Evolutionary conservation across 1,140 invertebrate species (phyloP).

Genomic region (Delia radicum): DNA sequence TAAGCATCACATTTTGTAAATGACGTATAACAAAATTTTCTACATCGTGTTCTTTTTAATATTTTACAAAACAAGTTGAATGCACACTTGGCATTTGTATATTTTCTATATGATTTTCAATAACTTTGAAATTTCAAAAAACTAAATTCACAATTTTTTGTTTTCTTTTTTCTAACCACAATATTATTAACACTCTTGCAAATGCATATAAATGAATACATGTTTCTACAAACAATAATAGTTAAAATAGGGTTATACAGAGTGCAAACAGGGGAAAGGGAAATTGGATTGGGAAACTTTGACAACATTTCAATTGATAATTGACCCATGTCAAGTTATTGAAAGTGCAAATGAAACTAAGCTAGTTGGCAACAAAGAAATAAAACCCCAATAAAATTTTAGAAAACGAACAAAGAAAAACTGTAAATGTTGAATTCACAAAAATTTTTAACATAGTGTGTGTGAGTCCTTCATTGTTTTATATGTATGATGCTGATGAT

Average conservation of each 20-base stretch:
- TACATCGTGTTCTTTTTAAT: background rate
- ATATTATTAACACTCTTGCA: no score
- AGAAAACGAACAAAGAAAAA: no score
- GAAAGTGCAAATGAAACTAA: background rate
- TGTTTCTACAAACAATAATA: background rate
- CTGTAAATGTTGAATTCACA: no score
- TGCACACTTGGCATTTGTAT: background rate
- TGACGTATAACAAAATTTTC: background rate
- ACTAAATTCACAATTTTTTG: background rate
- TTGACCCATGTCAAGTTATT: constrained; percentile 8
- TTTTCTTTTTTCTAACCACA: background rate
- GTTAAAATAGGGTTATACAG: background rate
- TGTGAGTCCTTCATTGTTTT: no score
- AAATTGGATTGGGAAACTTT: background rate
- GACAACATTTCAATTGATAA: constrained; percentile 10
- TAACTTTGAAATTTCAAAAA: background rate
- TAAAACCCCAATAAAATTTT: no score
- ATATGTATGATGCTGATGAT: no score
- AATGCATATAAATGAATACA: background rate
- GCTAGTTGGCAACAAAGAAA: background rate
- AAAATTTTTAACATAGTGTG: no score
- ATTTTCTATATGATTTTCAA: background rate
- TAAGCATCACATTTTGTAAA: background rate
- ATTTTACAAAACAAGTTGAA: background rate
- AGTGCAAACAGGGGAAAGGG: background rate